Percentiles rank a stretch among this genome's conserved stretches.
These are phyloP conservation scores for Patiria pectinifera DNA, from an alignment of 53 echinoderm and acorn worm species.

Conservation along the genomic window DNA sequence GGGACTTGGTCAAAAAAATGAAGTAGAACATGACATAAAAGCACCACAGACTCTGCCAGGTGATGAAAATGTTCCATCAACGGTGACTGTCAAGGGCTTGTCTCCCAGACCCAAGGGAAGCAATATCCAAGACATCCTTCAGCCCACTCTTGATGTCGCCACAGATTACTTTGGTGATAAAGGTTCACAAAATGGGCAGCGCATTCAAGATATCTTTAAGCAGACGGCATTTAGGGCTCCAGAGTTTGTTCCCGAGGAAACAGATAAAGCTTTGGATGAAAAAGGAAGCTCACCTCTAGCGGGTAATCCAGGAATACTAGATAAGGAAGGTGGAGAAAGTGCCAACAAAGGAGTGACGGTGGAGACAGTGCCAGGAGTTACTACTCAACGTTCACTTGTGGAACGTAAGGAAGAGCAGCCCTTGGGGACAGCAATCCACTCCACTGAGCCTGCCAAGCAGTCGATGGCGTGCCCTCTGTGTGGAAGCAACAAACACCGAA, in stretches of 20 bases:
- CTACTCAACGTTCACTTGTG: neutral
- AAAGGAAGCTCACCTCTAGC: neutral
- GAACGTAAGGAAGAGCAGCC: neutral
- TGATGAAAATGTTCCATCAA: neutral
- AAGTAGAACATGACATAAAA: neutral
- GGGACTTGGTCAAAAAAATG: neutral
- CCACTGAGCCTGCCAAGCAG: neutral
- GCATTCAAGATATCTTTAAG: neutral
- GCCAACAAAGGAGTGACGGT: neutral
- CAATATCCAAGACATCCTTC: neutral
- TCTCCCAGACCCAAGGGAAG: neutral
- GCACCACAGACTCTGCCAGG: neutral
- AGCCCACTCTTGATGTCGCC: neutral
- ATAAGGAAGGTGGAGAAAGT: neutral
- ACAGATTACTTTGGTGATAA: neutral
- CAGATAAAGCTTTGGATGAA: neutral
- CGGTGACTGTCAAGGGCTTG: neutral
- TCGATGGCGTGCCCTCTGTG: conserved; percentile 34
- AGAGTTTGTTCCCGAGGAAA: neutral
- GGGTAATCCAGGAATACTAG: neutral
- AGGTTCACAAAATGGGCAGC: neutral
- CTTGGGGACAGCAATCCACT: neutral
- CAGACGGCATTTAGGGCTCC: neutral
- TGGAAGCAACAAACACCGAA: conserved; percentile 36
- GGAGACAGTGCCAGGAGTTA: neutral